Evolutionary conservation across 2,113 vertebrate species (phyloP).

Genomic region (Semicossyphus pulcher): DNA sequence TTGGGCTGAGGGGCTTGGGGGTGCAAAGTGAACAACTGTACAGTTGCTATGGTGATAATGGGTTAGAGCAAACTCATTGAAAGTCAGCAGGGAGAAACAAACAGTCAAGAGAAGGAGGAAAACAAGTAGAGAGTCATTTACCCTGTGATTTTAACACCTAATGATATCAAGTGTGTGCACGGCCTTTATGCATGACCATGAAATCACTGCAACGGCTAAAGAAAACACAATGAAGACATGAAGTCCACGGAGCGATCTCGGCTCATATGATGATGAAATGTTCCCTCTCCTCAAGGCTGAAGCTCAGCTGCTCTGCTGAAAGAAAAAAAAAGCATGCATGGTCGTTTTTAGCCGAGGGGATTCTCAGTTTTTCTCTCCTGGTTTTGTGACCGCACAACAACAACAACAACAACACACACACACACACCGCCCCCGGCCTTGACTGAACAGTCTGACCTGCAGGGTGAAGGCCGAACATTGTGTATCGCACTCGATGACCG

Average conservation of each 20-base stretch:
- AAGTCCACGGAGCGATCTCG: background rate
- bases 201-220: background rate
- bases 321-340: slow-evolving; percentile 1
- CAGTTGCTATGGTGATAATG: slow-evolving; percentile 73
- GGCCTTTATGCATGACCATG: background rate
- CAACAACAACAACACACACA: background rate
- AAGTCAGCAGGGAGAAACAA: slow-evolving; percentile 47
- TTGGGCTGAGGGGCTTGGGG: slow-evolving; percentile 9
- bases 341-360: slow-evolving; percentile 31
- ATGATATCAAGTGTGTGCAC: slow-evolving; percentile 22
- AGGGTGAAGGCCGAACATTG: slow-evolving; percentile 26
- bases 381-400: slow-evolving; percentile 23
- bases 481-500: slow-evolving; percentile 5
- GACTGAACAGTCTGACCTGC: slow-evolving; percentile 24
- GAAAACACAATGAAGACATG: background rate
- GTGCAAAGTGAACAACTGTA: slow-evolving; percentile 65
- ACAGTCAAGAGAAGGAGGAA: slow-evolving; percentile 13
- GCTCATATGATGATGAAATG: slow-evolving; percentile 17
- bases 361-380: slow-evolving; percentile 30
- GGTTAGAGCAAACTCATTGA: slow-evolving; percentile 47
- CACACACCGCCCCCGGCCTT: slow-evolving; percentile 41
- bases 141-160: background rate
- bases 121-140: slow-evolving; percentile 20
- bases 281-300: slow-evolving; percentile 33
- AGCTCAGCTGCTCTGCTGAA: slow-evolving; percentile 35